Evolutionary conservation across 2,888 invertebrate genomes (phyloP).

Genomic region (Salpingus planirostris): DNA sequence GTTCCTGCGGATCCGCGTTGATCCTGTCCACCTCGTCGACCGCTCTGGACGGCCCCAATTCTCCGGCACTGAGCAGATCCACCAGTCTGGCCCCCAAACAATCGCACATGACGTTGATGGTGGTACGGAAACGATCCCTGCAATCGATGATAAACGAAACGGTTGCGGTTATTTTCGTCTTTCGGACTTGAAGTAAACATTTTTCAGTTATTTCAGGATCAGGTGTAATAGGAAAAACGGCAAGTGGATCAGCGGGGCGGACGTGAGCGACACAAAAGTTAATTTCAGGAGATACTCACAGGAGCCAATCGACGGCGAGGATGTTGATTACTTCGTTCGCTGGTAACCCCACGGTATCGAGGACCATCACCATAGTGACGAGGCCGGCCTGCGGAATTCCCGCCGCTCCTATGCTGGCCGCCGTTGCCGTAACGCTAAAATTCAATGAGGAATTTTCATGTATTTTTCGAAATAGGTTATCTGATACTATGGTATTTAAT

Average conservation of each 20-base stretch:
- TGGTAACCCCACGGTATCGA: slow-evolving; percentile 84
- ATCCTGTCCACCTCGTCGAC: slow-evolving; percentile 42
- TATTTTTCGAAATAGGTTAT: no score
- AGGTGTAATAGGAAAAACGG: no score
- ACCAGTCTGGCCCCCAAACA: slow-evolving; percentile 90
- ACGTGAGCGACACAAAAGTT: no score
- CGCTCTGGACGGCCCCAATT: slow-evolving; percentile 46
- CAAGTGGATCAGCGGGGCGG: no score
- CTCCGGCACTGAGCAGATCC: slow-evolving; percentile 70
- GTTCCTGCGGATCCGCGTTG: slow-evolving; percentile 52
- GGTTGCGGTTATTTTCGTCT: no score
- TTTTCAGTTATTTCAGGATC: no score
- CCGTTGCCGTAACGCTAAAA: slow-evolving; percentile 68
- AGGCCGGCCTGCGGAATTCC: slow-evolving; percentile 94
- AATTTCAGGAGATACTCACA: slow-evolving; percentile 75
- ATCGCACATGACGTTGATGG: slow-evolving; percentile 93
- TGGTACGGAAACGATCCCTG: slow-evolving; percentile 80
- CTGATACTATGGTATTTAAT: no score
- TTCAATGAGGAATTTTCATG: no score
- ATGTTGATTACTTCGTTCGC: slow-evolving; percentile 86
- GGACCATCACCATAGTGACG: slow-evolving; percentile 92
- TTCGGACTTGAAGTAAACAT: no score
- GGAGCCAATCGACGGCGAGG: slow-evolving; percentile 85
- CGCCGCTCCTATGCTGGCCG: slow-evolving; percentile 95
- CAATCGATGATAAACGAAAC: no score